Evolutionary conservation across 2,888 invertebrate species (phyloP), one percentile per base, ranked within the genome.

Genomic region (Eupithecia dodoneata): DNA sequence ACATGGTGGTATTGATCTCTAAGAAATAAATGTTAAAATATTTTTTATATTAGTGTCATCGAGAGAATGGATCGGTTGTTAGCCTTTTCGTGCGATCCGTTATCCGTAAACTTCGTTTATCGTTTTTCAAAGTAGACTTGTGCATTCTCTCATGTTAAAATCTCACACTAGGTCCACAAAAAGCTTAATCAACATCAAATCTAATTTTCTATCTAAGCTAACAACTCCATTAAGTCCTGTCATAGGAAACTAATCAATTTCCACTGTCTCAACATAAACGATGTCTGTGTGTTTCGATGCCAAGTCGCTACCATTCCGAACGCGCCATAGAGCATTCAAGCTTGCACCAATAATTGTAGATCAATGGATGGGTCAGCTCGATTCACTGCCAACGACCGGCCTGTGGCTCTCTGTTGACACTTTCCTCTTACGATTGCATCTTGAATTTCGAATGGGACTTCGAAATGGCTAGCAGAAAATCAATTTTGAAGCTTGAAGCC

Each of bases 341-440:
- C 87, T 83, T 83, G 84, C 81, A 84, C 85, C 85, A 86, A 87
- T 89, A 88, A 90, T 90, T 89, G 86, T 87, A 87, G 86, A 88
- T 89, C 87, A 89, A 89, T 88, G 87, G 85, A 84, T 83, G 83
- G 87, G 85, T 85, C 84, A 83, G 83, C 81, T 82, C 71, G 84
- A 88, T 88, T 83, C 84, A 89, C 89, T 90, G 90, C 89, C 87
- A 84, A 85, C 81, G 77, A 77, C 77, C 79, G 79, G 79, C 74
- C 79, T 76, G 80, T 84, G 79, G 76, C 76, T 75, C 80, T 81
- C 72, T 87, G 88, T 89, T 87, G 86, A 88, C 85, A 85, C 84
- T 84, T 78, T 55, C 79, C 76, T 79, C 76, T 72, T 79, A 76
- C 72, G 72, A 76, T 78, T 79, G 76, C 72, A 76, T 79, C 74